These are phyloP conservation scores for Delphinapterus leucas DNA, from an alignment of 2,113 vertebrate genomes.

Conservation along the genomic window DNA sequence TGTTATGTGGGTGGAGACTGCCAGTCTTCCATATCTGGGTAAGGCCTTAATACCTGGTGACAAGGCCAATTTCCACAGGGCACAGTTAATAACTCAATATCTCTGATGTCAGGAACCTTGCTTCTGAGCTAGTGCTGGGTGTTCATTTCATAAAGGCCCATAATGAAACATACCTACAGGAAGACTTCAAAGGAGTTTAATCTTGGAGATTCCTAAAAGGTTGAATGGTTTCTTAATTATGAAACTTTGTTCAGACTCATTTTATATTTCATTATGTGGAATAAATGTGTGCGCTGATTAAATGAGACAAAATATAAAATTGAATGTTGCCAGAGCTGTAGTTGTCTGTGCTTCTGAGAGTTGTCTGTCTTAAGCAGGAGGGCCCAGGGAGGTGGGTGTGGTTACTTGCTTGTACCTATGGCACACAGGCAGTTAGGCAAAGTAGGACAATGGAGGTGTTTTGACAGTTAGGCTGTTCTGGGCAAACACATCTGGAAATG, in stretches of 20 bases:
- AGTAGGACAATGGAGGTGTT: neutral
- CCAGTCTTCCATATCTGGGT: constrained; percentile 30
- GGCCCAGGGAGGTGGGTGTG: neutral
- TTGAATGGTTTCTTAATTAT: neutral
- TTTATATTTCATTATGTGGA: constrained; percentile 16
- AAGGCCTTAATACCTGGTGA: neutral
- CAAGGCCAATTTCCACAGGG: neutral
- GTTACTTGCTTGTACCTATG: neutral
- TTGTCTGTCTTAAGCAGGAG: neutral
- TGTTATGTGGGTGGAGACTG: neutral
- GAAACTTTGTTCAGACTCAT: neutral
- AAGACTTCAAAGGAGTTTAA: constrained; percentile 23
- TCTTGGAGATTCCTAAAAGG: neutral
- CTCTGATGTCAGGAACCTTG: neutral
- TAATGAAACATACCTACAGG: neutral
- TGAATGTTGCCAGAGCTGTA: neutral
- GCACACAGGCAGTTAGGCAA: neutral
- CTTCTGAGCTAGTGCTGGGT: neutral
- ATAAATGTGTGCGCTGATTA: neutral
- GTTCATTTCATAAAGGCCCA: neutral
- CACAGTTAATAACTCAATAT: constrained; percentile 39
- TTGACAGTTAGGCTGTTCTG: neutral
- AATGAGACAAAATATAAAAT: neutral
- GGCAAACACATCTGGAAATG: neutral
- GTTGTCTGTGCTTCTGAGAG: neutral